phyloP scores from a whole-genome alignment of 2,888 invertebrate genomes.

The Apomyelois bistriatella region DNA sequence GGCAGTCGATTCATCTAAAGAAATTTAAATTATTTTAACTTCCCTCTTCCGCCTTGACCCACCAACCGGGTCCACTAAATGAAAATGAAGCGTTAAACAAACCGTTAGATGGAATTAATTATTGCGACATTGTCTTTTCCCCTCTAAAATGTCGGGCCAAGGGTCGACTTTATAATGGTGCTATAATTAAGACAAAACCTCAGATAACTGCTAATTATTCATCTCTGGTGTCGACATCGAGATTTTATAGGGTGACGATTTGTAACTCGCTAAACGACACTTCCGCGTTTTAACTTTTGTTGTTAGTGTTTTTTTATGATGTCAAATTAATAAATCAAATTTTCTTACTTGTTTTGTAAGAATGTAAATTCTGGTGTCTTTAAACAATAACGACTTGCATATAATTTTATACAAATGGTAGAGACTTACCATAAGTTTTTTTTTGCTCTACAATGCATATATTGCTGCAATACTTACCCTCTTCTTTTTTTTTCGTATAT shows the following conservation, averaged over 20 bases:
- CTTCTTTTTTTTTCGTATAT: background rate
- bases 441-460: too few relatives aligned
- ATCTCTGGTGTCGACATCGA: slow-evolving; percentile 56
- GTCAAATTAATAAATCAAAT: too few relatives aligned
- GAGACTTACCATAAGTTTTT: too few relatives aligned
- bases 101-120: slow-evolving; percentile 70
- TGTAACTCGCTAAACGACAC: slow-evolving; percentile 42
- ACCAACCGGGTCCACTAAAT: slow-evolving; percentile 45
- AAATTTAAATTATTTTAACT: too few relatives aligned
- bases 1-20: too few relatives aligned
- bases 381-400: too few relatives aligned
- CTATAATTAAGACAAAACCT: slow-evolving; percentile 73
- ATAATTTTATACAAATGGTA: too few relatives aligned
- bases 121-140: slow-evolving; percentile 61
- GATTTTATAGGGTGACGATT: slow-evolving; percentile 65
- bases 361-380: too few relatives aligned
- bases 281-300: slow-evolving; percentile 12
- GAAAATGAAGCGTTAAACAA: slow-evolving; percentile 75
- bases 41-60: too few relatives aligned
- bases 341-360: too few relatives aligned
- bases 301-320: slow-evolving; percentile 15
- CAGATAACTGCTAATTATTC: slow-evolving; percentile 69
- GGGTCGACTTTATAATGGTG: slow-evolving; percentile 63
- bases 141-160: background rate
- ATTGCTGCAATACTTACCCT: too few relatives aligned